These are phyloP conservation scores for Musca domestica DNA, from an alignment of 1,140 invertebrate species.

Conservation along the genomic window DNA sequence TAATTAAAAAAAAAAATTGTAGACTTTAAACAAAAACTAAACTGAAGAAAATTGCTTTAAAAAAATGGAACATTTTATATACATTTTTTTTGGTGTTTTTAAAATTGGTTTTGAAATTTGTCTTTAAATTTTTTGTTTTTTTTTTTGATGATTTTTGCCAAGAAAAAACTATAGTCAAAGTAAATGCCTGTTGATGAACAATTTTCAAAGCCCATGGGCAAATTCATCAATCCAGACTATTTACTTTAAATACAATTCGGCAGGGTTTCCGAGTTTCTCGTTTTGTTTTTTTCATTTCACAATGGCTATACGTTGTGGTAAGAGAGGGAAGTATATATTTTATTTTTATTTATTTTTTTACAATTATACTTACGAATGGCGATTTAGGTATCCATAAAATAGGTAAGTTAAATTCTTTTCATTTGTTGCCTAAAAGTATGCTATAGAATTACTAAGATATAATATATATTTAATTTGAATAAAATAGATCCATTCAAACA, in stretches of 20 bases:
- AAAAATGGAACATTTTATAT: slow-evolving; percentile 22
- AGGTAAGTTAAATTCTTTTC: no score
- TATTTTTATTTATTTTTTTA: not conserved
- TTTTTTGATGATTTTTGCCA: slow-evolving; percentile 41
- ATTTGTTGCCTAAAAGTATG: no score
- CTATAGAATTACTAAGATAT: no score
- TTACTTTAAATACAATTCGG: slow-evolving; percentile 54
- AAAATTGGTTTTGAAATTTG: not conserved
- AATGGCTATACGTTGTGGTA: slow-evolving; percentile 15
- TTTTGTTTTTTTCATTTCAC: slow-evolving; percentile 1
- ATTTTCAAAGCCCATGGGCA: slow-evolving; percentile 33
- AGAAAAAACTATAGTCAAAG: slow-evolving; percentile 52
- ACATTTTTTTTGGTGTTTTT: not conserved
- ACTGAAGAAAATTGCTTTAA: no score
- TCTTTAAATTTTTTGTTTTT: not conserved
- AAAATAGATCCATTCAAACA: no score
- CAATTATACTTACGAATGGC: no score
- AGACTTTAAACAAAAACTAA: no score
- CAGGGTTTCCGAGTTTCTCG: slow-evolving; percentile 13
- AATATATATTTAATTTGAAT: no score
- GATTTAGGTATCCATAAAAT: no score
- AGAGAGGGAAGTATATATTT: not conserved
- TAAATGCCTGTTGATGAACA: slow-evolving; percentile 54
- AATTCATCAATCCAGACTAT: slow-evolving; percentile 54
- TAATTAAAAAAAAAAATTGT: not conserved